These are phyloP conservation scores for Asteroscopus sphinx DNA, from an alignment of 2,888 invertebrate genomes.

Conservation along the genomic window DNA sequence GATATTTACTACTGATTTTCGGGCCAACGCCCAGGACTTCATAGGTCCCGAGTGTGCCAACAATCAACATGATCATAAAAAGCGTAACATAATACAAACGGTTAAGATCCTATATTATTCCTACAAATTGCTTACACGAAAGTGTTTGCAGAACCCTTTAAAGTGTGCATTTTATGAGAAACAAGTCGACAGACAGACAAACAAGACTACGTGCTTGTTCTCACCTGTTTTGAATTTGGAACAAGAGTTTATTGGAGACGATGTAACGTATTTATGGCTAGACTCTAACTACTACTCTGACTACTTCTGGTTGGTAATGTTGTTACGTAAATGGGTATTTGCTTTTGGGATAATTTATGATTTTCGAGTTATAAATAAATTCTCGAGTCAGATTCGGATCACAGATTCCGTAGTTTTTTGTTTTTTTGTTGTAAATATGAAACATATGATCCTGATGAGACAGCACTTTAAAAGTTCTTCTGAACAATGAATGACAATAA, in stretches of 20 bases:
- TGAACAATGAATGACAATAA: too few species aligned
- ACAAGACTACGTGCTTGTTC: slow-evolving; percentile 38
- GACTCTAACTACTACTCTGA: slow-evolving; percentile 16
- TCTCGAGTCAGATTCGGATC: slow-evolving; percentile 1
- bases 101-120: slow-evolving; percentile 30
- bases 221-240: slow-evolving; percentile 45
- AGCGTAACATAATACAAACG: slow-evolving; percentile 38
- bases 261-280: slow-evolving; percentile 43
- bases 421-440: not conserved
- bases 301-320: not conserved
- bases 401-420: slow-evolving; percentile 8
- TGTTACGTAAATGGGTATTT: slow-evolving; percentile 33
- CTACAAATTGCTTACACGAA: slow-evolving; percentile 42
- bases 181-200: slow-evolving; percentile 42
- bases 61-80: slow-evolving; percentile 37
- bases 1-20: not conserved
- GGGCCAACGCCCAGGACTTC: slow-evolving; percentile 19
- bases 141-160: slow-evolving; percentile 39
- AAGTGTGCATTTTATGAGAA: slow-evolving; percentile 43
- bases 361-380: slow-evolving; percentile 29
- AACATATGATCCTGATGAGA: too few species aligned
- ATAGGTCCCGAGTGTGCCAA: slow-evolving; percentile 23
- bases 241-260: slow-evolving; percentile 42
- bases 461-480: too few species aligned
- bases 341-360: slow-evolving; percentile 38